Conservation (phyloP, 2,888 invertebrate species). For the Phortica okadai region DNA sequence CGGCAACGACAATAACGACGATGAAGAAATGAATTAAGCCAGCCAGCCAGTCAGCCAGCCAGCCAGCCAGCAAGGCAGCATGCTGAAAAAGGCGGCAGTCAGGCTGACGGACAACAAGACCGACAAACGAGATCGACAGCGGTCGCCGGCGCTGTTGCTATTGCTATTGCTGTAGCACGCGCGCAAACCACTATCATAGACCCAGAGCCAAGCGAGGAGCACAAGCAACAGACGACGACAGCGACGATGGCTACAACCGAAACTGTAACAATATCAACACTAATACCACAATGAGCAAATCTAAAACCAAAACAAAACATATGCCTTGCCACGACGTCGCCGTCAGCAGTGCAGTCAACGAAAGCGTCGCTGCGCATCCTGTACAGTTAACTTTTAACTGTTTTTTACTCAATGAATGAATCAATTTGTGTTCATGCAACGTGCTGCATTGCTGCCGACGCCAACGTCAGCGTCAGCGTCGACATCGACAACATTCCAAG, state of each 20-base stretch:
- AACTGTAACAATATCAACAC: conserved; percentile 40
- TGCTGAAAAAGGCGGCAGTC: conserved; percentile 40
- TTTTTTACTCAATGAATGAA: conserved; percentile 69
- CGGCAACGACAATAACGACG: not conserved
- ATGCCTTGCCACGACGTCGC: conserved; percentile 21
- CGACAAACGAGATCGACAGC: conserved; percentile 49
- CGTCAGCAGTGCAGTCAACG: conserved; percentile 24
- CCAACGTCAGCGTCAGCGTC: conserved; percentile 42
- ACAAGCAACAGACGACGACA: not conserved
- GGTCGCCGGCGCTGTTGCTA: not conserved
- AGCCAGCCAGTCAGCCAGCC: conserved; percentile 62
- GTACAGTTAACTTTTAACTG: conserved; percentile 50
- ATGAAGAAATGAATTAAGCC: conserved; percentile 38
- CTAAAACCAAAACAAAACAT: conserved; percentile 8
- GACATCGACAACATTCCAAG: conserved; percentile 63
- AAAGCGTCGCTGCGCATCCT: conserved; percentile 55
- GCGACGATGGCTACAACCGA: conserved; percentile 41
- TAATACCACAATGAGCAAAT: conserved; percentile 39
- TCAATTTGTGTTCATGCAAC: conserved; percentile 43
- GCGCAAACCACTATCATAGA: conserved; percentile 28
- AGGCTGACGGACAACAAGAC: conserved; percentile 44
- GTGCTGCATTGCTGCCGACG: conserved; percentile 41
- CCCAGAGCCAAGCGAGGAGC: not conserved
- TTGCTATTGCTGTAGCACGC: conserved; percentile 25
- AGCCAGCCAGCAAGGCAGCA: conserved; percentile 55